Percentiles rank a stretch among this genome's conserved stretches.
Conservation (phyloP, 2,888 invertebrate species). For the Serrognathus titanus region DNA sequence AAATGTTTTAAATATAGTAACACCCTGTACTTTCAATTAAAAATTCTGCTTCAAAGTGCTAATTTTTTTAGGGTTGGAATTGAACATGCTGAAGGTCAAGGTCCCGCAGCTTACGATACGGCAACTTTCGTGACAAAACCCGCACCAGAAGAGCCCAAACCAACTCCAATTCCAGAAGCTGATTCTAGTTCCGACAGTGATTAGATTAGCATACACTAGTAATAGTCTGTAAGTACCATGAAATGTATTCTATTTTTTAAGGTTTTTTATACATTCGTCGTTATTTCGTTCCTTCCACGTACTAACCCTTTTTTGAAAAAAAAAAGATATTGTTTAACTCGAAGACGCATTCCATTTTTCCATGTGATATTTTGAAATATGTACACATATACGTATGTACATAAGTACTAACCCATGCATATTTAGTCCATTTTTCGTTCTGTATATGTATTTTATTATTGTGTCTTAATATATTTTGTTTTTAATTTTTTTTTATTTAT, state of each 20-base stretch:
- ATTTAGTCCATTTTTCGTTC: background rate
- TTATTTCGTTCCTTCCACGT: slow-evolving; percentile 5
- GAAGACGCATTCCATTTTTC: background rate
- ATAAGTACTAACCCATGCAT: background rate
- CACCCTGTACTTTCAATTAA: background rate
- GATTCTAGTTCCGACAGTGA: slow-evolving; percentile 52
- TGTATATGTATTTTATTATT: background rate
- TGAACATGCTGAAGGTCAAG: slow-evolving; percentile 77
- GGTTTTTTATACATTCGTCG: background rate
- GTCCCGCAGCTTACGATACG: slow-evolving; percentile 64
- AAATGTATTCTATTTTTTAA: slow-evolving; percentile 3
- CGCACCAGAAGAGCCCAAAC: slow-evolving; percentile 44
- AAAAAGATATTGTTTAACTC: background rate
- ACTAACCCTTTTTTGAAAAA: slow-evolving; percentile 1
- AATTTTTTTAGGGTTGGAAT: slow-evolving; percentile 77
- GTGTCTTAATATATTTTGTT: background rate
- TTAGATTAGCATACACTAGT: slow-evolving; percentile 30
- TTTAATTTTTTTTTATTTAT: background rate
- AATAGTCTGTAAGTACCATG: background rate
- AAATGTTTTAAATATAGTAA: too few relatives aligned
- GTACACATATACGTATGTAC: background rate
- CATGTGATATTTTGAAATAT: background rate
- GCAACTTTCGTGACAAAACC: slow-evolving; percentile 56
- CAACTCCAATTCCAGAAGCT: slow-evolving; percentile 41
- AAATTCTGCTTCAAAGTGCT: background rate